A percentile compares a stretch with the other conserved stretches of the same genome.
Conservation (phyloP, 92 coral and sea anemone genomes). For the Parazoanthus darwini region DNA sequence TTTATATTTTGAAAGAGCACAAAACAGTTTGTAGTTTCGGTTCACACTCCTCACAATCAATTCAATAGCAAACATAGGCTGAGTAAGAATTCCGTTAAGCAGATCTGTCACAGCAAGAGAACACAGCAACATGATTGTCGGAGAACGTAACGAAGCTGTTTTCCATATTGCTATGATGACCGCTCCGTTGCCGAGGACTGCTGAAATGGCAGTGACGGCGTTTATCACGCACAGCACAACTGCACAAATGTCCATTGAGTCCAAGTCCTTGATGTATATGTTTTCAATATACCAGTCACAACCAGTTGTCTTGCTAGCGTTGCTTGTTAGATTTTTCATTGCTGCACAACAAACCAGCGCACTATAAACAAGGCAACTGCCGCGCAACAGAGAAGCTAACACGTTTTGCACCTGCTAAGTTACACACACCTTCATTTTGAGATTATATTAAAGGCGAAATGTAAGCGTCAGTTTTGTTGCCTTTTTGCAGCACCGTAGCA, state of each 20-base stretch:
- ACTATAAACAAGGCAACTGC: background rate
- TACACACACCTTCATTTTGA: background rate
- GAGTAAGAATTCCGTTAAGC: background rate
- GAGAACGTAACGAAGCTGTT: background rate
- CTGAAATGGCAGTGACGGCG: background rate
- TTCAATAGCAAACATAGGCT: background rate
- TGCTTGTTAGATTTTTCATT: background rate
- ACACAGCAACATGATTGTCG: background rate
- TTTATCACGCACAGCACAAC: background rate
- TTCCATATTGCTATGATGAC: background rate
- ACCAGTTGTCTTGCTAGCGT: background rate
- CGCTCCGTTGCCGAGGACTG: background rate
- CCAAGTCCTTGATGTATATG: background rate
- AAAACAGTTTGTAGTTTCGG: background rate
- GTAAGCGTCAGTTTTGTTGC: too few species aligned
- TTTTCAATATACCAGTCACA: background rate
- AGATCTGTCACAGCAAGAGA: background rate
- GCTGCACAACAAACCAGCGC: background rate
- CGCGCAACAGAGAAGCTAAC: too few species aligned
- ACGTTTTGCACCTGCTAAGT: background rate
- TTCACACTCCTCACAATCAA: background rate
- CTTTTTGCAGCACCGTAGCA: background rate
- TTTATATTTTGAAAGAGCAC: background rate
- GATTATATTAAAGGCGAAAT: too few species aligned
- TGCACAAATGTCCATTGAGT: background rate